Percentiles rank a stretch among this genome's conserved stretches.
These are phyloP conservation scores for Cheilosia vernalis DNA, from an alignment of 2,888 invertebrate genomes.

Conservation along the genomic window DNA sequence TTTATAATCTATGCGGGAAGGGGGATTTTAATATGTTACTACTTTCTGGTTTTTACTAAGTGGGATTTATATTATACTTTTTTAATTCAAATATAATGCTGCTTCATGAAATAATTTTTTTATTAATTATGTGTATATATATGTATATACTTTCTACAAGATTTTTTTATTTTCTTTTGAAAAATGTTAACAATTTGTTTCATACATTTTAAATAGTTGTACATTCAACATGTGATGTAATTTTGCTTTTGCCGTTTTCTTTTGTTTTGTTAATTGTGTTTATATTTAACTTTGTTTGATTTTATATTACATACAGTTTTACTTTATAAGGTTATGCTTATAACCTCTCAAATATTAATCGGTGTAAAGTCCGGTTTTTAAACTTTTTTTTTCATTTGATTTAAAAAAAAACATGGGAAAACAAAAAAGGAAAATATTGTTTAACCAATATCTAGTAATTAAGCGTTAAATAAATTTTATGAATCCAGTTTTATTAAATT, in stretches of 20 bases:
- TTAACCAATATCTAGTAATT: constrained; percentile 61
- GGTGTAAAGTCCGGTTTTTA: constrained; percentile 72
- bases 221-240: constrained; percentile 70
- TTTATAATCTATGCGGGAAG: constrained; percentile 46
- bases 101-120: constrained; percentile 60
- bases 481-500: constrained; percentile 49
- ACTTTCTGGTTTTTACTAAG: constrained; percentile 58
- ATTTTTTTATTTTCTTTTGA: constrained; percentile 48
- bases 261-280: constrained; percentile 15
- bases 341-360: constrained; percentile 45
- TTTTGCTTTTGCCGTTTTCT: constrained; percentile 10
- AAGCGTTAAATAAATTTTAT: constrained; percentile 45
- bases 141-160: constrained; percentile 62
- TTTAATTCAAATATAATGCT: constrained; percentile 57
- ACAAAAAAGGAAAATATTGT: not conserved
- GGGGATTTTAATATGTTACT: constrained; percentile 56
- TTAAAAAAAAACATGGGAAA: constrained; percentile 21
- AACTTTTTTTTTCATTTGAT: not conserved
- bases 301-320: constrained; percentile 33
- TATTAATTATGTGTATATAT: constrained; percentile 59
- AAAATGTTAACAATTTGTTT: constrained; percentile 75
- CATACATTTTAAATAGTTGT: constrained; percentile 74
- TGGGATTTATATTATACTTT: constrained; percentile 60
- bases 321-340: constrained; percentile 36
- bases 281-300: constrained; percentile 18